Evolutionary conservation across 2,797 vertebrate species (phyloP).

Genomic region (Stomatorhinus walkeri): DNA sequence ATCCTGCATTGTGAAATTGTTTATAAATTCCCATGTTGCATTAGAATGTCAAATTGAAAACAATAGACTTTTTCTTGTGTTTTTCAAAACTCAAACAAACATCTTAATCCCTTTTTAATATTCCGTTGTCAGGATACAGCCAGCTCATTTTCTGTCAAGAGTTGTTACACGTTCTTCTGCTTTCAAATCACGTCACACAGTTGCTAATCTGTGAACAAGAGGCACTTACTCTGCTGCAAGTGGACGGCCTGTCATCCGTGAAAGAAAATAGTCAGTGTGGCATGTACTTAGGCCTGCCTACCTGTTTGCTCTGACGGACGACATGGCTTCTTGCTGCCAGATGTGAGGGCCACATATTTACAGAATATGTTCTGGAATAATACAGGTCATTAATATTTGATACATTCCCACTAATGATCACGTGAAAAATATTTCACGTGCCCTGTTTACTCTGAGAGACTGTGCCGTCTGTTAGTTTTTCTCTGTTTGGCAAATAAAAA

Average conservation of each 20-base stretch:
- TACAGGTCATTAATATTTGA: slow-evolving; percentile 60
- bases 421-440: slow-evolving; percentile 53
- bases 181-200: not conserved
- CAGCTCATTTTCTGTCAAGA: not conserved
- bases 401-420: slow-evolving; percentile 52
- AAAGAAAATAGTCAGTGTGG: not conserved
- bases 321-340: slow-evolving; percentile 36
- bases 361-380: slow-evolving; percentile 64
- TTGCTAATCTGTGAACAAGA: slow-evolving; percentile 2
- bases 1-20: not conserved
- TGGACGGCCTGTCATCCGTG: not conserved
- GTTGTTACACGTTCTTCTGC: not conserved
- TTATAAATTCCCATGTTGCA: not conserved
- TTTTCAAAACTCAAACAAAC: not conserved
- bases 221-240: not conserved
- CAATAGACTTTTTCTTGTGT: not conserved
- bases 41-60: not conserved
- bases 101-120: not conserved
- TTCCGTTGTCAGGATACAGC: slow-evolving; percentile 15
- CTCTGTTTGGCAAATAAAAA: slow-evolving; percentile 60
- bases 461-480: slow-evolving; percentile 53
- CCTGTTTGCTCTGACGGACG: slow-evolving; percentile 27
- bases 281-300: slow-evolving; percentile 12
- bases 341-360: slow-evolving; percentile 50
- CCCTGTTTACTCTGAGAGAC: slow-evolving; percentile 53